Conservation (phyloP, 2,113 vertebrate genomes). For the Rhinolophus sinicus region DNA sequence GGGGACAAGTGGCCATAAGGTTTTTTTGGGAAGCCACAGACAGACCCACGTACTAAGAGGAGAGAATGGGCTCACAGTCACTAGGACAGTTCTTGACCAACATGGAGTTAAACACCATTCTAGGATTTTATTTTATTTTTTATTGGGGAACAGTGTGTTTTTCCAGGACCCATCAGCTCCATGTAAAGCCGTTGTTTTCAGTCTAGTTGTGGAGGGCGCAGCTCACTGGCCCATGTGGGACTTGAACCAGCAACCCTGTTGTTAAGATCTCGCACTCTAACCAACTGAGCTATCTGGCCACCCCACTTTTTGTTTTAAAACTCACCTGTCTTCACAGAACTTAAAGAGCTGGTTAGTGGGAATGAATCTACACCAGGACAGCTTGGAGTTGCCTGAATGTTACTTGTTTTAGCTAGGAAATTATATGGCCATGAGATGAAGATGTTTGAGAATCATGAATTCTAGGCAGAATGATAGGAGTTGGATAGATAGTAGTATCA, state of each 20-base stretch:
- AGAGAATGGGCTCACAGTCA: not conserved
- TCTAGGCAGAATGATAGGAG: conserved; percentile 12
- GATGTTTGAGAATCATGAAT: not conserved
- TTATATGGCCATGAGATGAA: not conserved
- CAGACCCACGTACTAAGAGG: not conserved
- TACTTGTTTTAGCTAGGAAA: not conserved
- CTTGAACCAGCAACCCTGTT: no score
- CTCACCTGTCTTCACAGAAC: not conserved
- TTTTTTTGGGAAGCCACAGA: not conserved
- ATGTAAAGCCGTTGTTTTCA: no score
- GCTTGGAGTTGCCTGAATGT: not conserved
- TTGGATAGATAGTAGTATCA: not conserved
- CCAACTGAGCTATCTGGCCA: no score
- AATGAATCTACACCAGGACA: not conserved
- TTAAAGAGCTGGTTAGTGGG: not conserved
- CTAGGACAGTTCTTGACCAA: not conserved
- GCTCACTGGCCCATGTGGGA: no score
- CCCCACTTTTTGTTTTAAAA: not conserved
- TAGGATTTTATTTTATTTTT: not conserved
- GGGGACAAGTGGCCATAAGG: not conserved
- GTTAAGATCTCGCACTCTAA: no score
- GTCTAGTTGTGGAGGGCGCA: no score
- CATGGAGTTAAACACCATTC: not conserved
- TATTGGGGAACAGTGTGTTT: no score
- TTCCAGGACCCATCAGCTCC: no score